Percentiles rank a stretch among this genome's conserved stretches.
Conservation (phyloP, 2,113 vertebrate species). For the Hipposideros armiger region DNA sequence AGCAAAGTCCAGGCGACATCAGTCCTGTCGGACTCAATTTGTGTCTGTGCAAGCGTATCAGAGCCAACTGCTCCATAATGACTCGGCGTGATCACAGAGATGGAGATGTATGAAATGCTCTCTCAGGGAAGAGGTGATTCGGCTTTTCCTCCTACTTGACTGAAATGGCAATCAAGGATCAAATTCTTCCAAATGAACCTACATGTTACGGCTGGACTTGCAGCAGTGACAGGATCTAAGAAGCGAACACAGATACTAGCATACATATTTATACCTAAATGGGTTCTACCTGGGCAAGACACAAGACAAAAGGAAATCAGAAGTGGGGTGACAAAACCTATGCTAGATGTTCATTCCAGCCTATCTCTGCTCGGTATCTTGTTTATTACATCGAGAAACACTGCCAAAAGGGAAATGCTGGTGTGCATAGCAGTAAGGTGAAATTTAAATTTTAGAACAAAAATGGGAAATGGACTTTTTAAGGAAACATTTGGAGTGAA, state of each 20-base stretch:
- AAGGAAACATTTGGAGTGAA: slow-evolving; percentile 53
- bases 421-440: neutral
- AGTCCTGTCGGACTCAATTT: slow-evolving; percentile 91
- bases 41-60: slow-evolving; percentile 88
- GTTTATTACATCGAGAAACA: neutral
- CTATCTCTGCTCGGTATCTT: neutral
- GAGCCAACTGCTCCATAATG: slow-evolving; percentile 89
- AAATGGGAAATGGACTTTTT: neutral
- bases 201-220: neutral
- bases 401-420: neutral
- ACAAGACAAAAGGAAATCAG: neutral
- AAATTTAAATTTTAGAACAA: slow-evolving; percentile 42
- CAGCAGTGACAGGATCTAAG: neutral
- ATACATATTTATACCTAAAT: slow-evolving; percentile 48
- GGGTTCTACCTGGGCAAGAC: neutral
- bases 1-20: slow-evolving; percentile 90
- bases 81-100: slow-evolving; percentile 77
- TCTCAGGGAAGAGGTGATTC: slow-evolving; percentile 66
- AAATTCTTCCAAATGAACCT: slow-evolving; percentile 65
- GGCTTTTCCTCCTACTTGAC: slow-evolving; percentile 50
- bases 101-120: slow-evolving; percentile 74
- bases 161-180: neutral
- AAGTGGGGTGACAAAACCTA: neutral
- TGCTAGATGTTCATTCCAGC: neutral
- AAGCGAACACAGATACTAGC: neutral